Conservation (phyloP, 2,113 vertebrate species). For the Manacus vitellinus region DNA sequence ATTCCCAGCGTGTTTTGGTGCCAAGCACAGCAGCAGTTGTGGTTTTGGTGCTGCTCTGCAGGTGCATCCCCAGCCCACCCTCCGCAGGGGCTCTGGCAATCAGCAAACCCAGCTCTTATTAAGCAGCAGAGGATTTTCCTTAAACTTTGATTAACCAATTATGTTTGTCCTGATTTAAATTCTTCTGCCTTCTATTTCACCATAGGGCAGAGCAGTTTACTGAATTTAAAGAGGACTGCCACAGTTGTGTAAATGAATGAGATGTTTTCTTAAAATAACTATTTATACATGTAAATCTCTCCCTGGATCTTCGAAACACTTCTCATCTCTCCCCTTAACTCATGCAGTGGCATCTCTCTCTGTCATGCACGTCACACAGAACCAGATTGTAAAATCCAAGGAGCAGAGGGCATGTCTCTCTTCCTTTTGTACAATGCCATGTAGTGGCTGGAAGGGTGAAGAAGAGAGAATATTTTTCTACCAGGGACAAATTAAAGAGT, state of each 20-base stretch:
- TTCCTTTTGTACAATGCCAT: neutral
- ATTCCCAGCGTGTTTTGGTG: neutral
- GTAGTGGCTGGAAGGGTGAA: neutral
- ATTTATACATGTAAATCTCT: slow-evolving; percentile 42
- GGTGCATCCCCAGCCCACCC: neutral
- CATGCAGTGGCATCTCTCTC: slow-evolving; percentile 19
- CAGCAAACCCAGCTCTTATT: neutral
- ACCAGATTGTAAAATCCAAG: neutral
- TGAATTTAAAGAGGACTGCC: slow-evolving; percentile 18
- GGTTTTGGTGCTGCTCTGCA: neutral
- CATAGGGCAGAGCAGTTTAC: neutral
- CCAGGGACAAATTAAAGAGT: neutral
- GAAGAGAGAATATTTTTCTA: neutral
- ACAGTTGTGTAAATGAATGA: slow-evolving; percentile 20
- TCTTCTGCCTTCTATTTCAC: neutral
- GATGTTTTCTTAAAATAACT: slow-evolving; percentile 51
- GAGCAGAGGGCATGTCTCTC: slow-evolving; percentile 12
- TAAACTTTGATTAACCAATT: slow-evolving; percentile 41
- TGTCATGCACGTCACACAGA: neutral
- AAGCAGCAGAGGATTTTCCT: neutral
- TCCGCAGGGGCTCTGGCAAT: neutral
- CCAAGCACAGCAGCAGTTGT: rapidly evolving
- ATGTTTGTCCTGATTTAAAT: slow-evolving; percentile 12
- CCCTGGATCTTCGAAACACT: neutral
- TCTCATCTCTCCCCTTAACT: neutral